phyloP scores from a whole-genome alignment of 1,140 invertebrate genomes.

The Aporrectodea caliginosa region DNA sequence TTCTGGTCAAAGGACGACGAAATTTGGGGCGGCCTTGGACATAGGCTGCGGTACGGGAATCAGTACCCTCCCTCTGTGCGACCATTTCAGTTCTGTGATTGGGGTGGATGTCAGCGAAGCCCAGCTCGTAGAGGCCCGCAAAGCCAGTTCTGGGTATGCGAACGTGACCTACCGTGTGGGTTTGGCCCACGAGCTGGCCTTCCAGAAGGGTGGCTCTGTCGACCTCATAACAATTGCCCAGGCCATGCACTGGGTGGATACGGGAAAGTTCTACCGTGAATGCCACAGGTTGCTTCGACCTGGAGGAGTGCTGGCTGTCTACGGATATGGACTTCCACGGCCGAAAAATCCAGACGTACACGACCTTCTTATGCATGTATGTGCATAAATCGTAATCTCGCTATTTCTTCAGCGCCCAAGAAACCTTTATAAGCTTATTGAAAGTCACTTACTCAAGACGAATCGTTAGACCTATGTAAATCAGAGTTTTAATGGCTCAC shows the following conservation, averaged over 20 bases:
- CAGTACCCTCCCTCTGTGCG: slow-evolving; percentile 48
- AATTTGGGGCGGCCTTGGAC: slow-evolving; percentile 40
- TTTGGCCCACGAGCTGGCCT: slow-evolving; percentile 49
- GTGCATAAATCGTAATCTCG: not conserved
- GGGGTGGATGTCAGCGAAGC: slow-evolving; percentile 53
- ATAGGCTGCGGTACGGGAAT: slow-evolving; percentile 57
- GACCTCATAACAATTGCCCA: slow-evolving; percentile 55
- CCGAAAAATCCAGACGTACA: not conserved
- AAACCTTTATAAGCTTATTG: no score
- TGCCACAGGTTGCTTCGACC: slow-evolving; percentile 51
- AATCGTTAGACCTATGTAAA: not conserved
- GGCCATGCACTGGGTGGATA: slow-evolving; percentile 59
- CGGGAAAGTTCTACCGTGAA: slow-evolving; percentile 56
- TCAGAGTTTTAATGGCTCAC: not conserved
- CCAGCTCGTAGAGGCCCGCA: slow-evolving; percentile 49
- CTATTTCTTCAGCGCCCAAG: no score
- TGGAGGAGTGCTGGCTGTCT: slow-evolving; percentile 54
- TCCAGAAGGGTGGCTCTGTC: slow-evolving; percentile 41
- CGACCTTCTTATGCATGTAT: not conserved
- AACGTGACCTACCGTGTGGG: slow-evolving; percentile 38
- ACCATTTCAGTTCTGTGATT: slow-evolving; percentile 52
- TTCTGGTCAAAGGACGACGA: not conserved
- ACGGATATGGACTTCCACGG: slow-evolving; percentile 42
- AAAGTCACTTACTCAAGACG: not conserved
- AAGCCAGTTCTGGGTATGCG: not conserved